Percentiles rank a stretch among this genome's conserved stretches.
Evolutionary conservation across 2,113 vertebrate genomes (phyloP).

Genomic region (Perccottus glenii): DNA sequence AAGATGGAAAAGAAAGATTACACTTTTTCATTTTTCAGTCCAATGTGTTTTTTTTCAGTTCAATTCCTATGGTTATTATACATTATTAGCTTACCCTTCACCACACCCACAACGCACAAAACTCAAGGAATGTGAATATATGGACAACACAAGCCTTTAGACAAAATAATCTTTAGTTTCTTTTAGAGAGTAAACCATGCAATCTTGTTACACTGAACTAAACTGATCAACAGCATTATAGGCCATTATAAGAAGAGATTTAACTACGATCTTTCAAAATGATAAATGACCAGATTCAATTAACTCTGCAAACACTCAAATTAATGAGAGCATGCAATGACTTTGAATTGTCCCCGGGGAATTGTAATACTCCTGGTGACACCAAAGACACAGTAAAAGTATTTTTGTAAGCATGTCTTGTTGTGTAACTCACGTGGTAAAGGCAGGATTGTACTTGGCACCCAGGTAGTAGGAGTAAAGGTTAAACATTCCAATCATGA

Average conservation of each 20-base stretch:
- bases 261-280: slow-evolving; percentile 37
- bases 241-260: slow-evolving; percentile 15
- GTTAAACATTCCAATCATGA: slow-evolving; percentile 99
- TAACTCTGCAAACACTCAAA: slow-evolving; percentile 33
- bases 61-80: too few relatives aligned
- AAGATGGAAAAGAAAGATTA: slow-evolving; percentile 1
- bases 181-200: neutral
- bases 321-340: slow-evolving; percentile 1
- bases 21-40: neutral
- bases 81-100: too few relatives aligned
- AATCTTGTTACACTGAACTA: slow-evolving; percentile 29
- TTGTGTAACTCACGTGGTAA: slow-evolving; percentile 92
- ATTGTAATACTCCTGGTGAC: neutral
- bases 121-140: too few relatives aligned
- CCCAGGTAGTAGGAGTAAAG: slow-evolving; percentile 98
- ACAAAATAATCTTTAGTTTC: neutral
- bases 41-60: too few relatives aligned
- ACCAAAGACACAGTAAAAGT: neutral
- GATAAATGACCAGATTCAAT: slow-evolving; percentile 42
- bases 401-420: neutral
- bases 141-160: too few relatives aligned
- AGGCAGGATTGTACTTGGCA: slow-evolving; percentile 97
- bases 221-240: slow-evolving; percentile 6
- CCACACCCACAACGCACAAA: too few relatives aligned
- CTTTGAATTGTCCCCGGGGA: slow-evolving; percentile 8